These are phyloP conservation scores for Alfaro cultratus DNA, from an alignment of 2,797 vertebrate genomes.

Conservation along the genomic window DNA sequence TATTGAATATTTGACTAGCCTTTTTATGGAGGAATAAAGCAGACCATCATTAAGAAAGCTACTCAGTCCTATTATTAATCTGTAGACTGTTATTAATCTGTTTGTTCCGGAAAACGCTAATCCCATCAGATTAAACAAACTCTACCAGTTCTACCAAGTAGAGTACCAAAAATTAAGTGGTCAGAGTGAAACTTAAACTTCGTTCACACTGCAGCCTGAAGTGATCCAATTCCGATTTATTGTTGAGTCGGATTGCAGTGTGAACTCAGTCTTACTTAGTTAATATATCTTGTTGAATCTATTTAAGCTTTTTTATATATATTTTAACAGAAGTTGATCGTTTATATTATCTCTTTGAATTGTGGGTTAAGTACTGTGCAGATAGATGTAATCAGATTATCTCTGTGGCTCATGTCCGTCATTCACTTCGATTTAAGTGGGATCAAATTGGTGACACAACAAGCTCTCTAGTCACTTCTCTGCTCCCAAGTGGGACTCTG, in stretches of 20 bases:
- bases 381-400: constrained; percentile 61
- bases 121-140: neutral
- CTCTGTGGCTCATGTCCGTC: constrained; percentile 47
- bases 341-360: constrained; percentile 22
- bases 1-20: neutral
- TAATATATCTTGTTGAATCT: neutral
- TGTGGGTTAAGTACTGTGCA: constrained; percentile 30
- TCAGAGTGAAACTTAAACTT: neutral
- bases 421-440: constrained; percentile 56
- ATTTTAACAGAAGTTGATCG: neutral
- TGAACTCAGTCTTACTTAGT: no score
- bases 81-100: neutral
- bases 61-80: neutral
- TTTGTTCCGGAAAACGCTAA: neutral
- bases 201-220: no score
- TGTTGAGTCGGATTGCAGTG: no score
- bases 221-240: no score
- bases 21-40: neutral
- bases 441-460: constrained; percentile 34
- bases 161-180: neutral
- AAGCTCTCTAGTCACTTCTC: constrained; percentile 21
- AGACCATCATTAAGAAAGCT: neutral
- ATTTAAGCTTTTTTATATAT: neutral
- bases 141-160: neutral
- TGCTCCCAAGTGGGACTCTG: constrained; percentile 6